Percentiles rank a stretch among this genome's conserved stretches.
Evolutionary conservation across 2,888 invertebrate genomes (phyloP).

Genomic region (Rapana venosa): DNA sequence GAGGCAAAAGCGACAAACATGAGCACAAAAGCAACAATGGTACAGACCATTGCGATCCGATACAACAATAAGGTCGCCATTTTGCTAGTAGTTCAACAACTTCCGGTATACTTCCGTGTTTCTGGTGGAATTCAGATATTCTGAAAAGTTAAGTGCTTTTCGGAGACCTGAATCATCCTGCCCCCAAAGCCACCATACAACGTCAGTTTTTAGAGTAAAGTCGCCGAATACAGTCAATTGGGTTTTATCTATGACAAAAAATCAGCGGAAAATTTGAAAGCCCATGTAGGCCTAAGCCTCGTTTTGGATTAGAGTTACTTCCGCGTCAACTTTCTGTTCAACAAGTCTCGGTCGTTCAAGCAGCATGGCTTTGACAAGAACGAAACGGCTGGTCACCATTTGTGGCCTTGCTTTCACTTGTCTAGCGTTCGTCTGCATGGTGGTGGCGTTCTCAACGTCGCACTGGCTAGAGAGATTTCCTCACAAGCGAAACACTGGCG

Average conservation of each 20-base stretch:
- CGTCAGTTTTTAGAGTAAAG: too few species aligned
- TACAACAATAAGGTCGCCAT: constrained; percentile 55
- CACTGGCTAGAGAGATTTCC: constrained; percentile 67
- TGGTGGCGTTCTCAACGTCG: constrained; percentile 64
- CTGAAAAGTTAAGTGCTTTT: too few species aligned
- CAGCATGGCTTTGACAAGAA: constrained; percentile 59
- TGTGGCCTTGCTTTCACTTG: constrained; percentile 54
- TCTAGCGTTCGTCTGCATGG: constrained; percentile 52
- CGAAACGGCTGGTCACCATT: constrained; percentile 51
- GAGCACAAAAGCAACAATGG: constrained; percentile 59
- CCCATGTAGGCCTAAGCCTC: background rate
- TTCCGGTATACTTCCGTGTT: constrained; percentile 26
- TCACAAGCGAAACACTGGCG: constrained; percentile 75
- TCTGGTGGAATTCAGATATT: background rate
- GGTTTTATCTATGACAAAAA: too few species aligned
- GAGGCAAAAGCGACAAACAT: constrained; percentile 69
- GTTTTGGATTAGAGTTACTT: background rate
- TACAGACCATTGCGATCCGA: constrained; percentile 59
- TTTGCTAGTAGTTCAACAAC: constrained; percentile 34
- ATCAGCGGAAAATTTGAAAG: too few species aligned
- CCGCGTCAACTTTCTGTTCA: constrained; percentile 31
- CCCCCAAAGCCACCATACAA: too few species aligned
- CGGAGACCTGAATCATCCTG: too few species aligned
- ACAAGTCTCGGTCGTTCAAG: background rate
- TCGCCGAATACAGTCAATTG: too few species aligned